Conservation (phyloP, 2,797 vertebrate genomes). For the Lagocephalus sceleratus region DNA sequence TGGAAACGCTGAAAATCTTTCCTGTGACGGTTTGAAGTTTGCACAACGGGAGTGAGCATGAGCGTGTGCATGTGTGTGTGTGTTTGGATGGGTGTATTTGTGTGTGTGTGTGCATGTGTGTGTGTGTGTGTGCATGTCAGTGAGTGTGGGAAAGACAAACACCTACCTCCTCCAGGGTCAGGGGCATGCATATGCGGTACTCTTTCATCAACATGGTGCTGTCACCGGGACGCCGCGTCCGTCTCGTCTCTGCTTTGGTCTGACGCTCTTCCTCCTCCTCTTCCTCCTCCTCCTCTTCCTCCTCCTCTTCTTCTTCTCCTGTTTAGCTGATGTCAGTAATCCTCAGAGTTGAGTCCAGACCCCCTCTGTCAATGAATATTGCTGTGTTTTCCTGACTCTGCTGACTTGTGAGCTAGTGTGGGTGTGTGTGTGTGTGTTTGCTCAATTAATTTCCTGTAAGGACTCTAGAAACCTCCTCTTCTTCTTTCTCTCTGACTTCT, state of each 20-base stretch:
- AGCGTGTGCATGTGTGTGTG: slow-evolving; percentile 8
- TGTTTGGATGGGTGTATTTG: too few relatives aligned
- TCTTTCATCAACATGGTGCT: slow-evolving; percentile 89
- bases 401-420: slow-evolving; percentile 10
- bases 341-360: slow-evolving; percentile 45
- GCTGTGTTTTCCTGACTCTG: slow-evolving; percentile 26
- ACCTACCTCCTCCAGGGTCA: slow-evolving; percentile 91
- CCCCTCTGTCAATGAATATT: slow-evolving; percentile 50
- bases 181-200: slow-evolving; percentile 92
- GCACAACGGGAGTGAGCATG: background rate
- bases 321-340: slow-evolving; percentile 61
- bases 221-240: slow-evolving; percentile 22
- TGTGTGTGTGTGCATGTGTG: slow-evolving; percentile 6
- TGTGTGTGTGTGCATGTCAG: slow-evolving; percentile 6
- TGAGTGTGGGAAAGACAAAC: slow-evolving; percentile 55
- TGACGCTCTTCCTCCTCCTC: slow-evolving; percentile 42
- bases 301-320: slow-evolving; percentile 32
- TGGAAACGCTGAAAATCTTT: slow-evolving; percentile 11
- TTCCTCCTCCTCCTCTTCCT: slow-evolving; percentile 44
- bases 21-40: slow-evolving; percentile 16
- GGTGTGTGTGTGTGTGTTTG: slow-evolving; percentile 20
- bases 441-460: slow-evolving; percentile 40
- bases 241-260: too few relatives aligned
- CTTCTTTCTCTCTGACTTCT: slow-evolving; percentile 27
- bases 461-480: slow-evolving; percentile 24